These are phyloP conservation scores for Antheraea pernyi DNA, from an alignment of 1,140 invertebrate genomes.

Conservation along the genomic window DNA sequence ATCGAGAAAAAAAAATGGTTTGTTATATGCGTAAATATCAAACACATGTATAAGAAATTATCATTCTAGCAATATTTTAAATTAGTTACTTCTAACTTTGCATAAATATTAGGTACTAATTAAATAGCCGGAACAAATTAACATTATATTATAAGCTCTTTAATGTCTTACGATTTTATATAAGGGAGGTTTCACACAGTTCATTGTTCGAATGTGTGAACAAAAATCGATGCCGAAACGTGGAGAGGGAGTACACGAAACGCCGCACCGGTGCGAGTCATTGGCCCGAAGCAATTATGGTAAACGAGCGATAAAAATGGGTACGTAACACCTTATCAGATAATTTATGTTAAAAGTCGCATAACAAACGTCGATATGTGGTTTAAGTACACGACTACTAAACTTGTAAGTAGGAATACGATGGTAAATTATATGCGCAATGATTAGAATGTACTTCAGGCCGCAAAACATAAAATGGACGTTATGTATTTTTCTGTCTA, in stretches of 20 bases:
- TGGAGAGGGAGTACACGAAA: neutral
- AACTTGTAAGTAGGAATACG: neutral
- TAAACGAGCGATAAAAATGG: neutral
- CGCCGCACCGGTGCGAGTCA: neutral
- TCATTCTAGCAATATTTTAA: too few relatives aligned
- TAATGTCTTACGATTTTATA: neutral
- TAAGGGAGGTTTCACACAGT: neutral
- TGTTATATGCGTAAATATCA: too few relatives aligned
- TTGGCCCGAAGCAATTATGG: neutral
- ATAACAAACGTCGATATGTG: neutral
- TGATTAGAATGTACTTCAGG: too few relatives aligned
- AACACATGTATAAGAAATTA: too few relatives aligned
- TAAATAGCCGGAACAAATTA: too few relatives aligned
- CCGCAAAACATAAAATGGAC: too few relatives aligned
- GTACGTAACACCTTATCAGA: neutral
- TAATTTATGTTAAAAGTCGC: neutral
- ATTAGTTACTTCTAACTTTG: too few relatives aligned
- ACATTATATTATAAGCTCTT: neutral
- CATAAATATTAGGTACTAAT: too few relatives aligned
- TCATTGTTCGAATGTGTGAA: neutral
- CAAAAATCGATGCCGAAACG: conserved; percentile 2
- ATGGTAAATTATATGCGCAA: neutral
- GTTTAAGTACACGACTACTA: neutral
- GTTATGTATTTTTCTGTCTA: too few relatives aligned
- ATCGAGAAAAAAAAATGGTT: too few relatives aligned